phyloP scores from a whole-genome alignment of 2,888 invertebrate genomes.

The Bhutanitis thaidina region DNA sequence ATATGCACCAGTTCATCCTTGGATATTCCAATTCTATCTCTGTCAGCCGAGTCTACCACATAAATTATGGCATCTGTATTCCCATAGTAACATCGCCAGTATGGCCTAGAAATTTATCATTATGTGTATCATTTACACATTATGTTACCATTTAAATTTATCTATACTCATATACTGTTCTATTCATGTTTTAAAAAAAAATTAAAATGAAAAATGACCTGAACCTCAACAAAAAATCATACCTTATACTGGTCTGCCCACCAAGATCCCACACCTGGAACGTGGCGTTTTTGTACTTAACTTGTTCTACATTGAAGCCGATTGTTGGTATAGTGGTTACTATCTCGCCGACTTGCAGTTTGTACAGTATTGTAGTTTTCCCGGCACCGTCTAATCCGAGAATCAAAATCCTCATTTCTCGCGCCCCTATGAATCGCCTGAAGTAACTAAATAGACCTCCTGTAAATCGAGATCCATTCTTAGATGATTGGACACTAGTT shows the following conservation, averaged over 20 bases:
- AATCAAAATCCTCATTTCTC: constrained; percentile 99
- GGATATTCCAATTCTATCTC: constrained; percentile 98
- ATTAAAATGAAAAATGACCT: too few relatives aligned
- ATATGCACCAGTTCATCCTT: constrained; percentile 98
- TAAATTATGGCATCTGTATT: constrained; percentile 99
- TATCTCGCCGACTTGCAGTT: constrained; percentile 98
- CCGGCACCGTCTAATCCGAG: constrained; percentile 99
- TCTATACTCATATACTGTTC: too few relatives aligned
- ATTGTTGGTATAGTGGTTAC: constrained; percentile 99
- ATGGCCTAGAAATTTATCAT: constrained; percentile 93
- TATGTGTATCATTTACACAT: too few relatives aligned
- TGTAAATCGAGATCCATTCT: constrained; percentile 57
- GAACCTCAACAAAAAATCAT: constrained; percentile 34
- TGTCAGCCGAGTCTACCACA: constrained; percentile 99
- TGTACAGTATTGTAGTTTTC: constrained; percentile 99
- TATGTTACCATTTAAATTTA: too few relatives aligned
- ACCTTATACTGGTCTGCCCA: constrained; percentile 99
- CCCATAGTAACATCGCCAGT: constrained; percentile 99
- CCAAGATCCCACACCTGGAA: constrained; percentile 99
- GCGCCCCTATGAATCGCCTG: constrained; percentile 95
- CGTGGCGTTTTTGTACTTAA: constrained; percentile 98
- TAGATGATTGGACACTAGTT: constrained; percentile 13
- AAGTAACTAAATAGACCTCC: constrained; percentile 98
- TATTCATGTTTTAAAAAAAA: too few relatives aligned
- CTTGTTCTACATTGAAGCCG: constrained; percentile 99